Evolutionary conservation across 2,888 invertebrate genomes (phyloP).

Genomic region (Eupithecia centaureata): DNA sequence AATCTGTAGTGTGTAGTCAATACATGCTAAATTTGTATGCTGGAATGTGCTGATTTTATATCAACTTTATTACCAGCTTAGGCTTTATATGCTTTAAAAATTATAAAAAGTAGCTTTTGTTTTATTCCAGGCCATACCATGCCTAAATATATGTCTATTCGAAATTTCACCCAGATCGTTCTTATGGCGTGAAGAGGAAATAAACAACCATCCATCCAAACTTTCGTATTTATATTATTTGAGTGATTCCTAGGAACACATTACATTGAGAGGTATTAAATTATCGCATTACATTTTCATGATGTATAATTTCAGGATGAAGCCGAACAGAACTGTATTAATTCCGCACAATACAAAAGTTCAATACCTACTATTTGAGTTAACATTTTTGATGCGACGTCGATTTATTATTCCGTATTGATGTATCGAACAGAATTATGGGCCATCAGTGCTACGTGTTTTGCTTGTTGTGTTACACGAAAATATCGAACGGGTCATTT

Average conservation of each 20-base stretch:
- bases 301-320: not conserved
- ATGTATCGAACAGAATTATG: conserved; percentile 41
- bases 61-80: too few species aligned
- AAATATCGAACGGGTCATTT: conserved; percentile 26
- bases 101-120: too few species aligned
- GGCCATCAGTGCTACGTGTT: conserved; percentile 30
- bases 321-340: not conserved
- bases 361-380: conserved; percentile 30
- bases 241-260: not conserved
- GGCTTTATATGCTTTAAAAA: too few species aligned
- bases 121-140: too few species aligned
- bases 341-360: conserved; percentile 36
- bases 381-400: conserved; percentile 38
- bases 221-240: not conserved
- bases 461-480: conserved; percentile 26
- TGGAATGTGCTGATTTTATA: too few species aligned
- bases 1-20: too few species aligned
- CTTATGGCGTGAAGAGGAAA: too few species aligned
- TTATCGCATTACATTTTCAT: not conserved
- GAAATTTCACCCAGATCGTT: too few species aligned
- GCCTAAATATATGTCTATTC: too few species aligned
- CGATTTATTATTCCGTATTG: conserved; percentile 39
- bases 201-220: too few species aligned
- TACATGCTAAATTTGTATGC: too few species aligned
- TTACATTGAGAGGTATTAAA: not conserved